Evolutionary conservation across 2,797 vertebrate species (phyloP).

Genomic region (Cyclura pinguis): DNA sequence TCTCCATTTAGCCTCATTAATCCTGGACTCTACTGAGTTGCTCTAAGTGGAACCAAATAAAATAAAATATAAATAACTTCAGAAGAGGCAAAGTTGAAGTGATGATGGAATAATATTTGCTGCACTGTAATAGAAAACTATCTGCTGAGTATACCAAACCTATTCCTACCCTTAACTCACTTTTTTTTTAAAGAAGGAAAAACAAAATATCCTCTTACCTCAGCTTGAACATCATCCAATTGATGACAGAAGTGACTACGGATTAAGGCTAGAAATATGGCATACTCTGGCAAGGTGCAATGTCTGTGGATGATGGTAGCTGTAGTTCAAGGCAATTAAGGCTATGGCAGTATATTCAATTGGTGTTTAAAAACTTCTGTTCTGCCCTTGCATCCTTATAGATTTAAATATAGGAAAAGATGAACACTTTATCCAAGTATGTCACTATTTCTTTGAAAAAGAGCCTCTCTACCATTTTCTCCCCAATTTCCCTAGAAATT

Average conservation of each 20-base stretch:
- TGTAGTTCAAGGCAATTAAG: background rate
- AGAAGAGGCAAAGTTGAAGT: slow-evolving; percentile 49
- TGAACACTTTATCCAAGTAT: background rate
- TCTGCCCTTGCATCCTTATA: background rate
- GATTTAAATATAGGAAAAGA: background rate
- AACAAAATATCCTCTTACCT: slow-evolving; percentile 18
- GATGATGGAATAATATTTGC: slow-evolving; percentile 17
- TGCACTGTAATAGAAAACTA: slow-evolving; percentile 59
- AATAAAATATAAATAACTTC: slow-evolving; percentile 54
- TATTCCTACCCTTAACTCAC: slow-evolving; percentile 58
- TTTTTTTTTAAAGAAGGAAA: slow-evolving; percentile 31
- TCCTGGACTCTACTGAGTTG: slow-evolving; percentile 71
- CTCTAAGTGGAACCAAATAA: slow-evolving; percentile 74
- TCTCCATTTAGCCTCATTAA: slow-evolving; percentile 73
- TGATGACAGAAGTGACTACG: slow-evolving; percentile 32
- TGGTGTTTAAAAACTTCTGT: background rate
- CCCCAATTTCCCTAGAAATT: background rate
- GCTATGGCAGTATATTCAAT: background rate
- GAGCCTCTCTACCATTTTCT: background rate
- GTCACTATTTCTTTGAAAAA: background rate
- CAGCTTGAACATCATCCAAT: background rate
- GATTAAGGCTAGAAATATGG: slow-evolving; percentile 8
- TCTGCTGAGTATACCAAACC: slow-evolving; percentile 58
- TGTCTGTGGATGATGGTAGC: background rate
- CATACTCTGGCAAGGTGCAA: background rate